Evolutionary conservation across 2,113 vertebrate species (phyloP), one percentile per base, ranked within the genome.

Genomic region (Baryphthengus martii): DNA sequence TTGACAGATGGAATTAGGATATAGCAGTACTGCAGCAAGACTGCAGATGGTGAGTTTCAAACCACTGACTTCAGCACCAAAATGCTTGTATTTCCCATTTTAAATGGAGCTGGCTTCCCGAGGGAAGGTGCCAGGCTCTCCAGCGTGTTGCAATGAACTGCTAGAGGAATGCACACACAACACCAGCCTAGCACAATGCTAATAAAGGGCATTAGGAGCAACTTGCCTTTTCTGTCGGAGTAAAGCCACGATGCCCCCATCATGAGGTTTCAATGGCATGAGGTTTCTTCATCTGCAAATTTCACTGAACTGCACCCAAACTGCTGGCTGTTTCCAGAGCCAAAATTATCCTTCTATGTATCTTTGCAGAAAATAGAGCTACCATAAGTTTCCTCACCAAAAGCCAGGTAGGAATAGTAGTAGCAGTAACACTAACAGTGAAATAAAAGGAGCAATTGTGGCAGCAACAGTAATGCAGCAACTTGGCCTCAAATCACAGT

Each of bases 1-100:
- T 85, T 78, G 67, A 88, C 90, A 95, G 82, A 90, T 88, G 95
- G 85, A 88, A 90, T 93, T 80, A 90, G 92, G 79, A 81, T 95
- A 68, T 26, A 93, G 79, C 72, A 84, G 82, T 26, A 80, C 83
- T 81, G 94, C 94, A 92, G 90, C 75, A 84, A 77, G 86, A 89
- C 86, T 97, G 93, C 90, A 93, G 72, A 90, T 84, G 88, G 76
- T 70, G 71, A 39, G 42, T 68, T 92, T 96, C 82, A 94, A 94
- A 92, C 68, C 76, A 90, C 83, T 62, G 75, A 65, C 28, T 95
- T 56, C 52, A 81, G 76, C 88, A 95, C 65, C 73, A 88, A 88
- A 96, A 89, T 6, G 47, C 79, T 75, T 63, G 42, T 81, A 74
- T 78, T 82, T 89, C 83, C 91, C 65, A 13, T 87, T 87, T 88